A percentile compares a stretch with the other conserved stretches of the same genome.
These are phyloP conservation scores for Andrena marginata DNA, from an alignment of 2,888 invertebrate species.

Conservation along the genomic window DNA sequence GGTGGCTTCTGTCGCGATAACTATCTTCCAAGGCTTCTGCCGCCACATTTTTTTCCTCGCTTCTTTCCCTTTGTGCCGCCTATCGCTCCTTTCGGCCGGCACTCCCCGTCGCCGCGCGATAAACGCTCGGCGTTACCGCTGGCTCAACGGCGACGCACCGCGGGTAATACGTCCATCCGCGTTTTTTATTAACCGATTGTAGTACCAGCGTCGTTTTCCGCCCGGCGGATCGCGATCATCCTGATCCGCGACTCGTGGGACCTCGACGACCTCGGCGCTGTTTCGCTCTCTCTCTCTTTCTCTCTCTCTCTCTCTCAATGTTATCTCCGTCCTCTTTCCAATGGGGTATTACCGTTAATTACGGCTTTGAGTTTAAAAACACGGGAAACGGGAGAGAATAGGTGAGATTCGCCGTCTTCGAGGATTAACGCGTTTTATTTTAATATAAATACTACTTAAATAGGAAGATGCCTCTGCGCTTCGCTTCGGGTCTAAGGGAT, in stretches of 20 bases:
- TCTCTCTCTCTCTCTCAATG: not conserved
- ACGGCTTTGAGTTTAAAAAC: too few relatives aligned
- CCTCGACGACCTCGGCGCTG: not conserved
- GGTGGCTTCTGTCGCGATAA: conserved; percentile 49
- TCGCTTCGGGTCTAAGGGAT: too few relatives aligned
- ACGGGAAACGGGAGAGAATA: too few relatives aligned
- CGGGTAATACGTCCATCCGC: not conserved
- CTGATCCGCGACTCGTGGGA: not conserved
- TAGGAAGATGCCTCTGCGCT: too few relatives aligned
- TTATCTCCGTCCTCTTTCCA: not conserved
- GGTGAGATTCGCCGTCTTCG: too few relatives aligned
- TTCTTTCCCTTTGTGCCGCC: conserved; percentile 15
- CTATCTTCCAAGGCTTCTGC: conserved; percentile 34
- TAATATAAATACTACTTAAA: too few relatives aligned
- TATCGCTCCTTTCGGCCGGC: conserved; percentile 25
- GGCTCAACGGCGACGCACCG: not conserved
- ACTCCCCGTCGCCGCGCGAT: conserved; percentile 19
- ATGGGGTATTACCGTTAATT: too few relatives aligned
- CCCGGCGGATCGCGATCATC: not conserved
- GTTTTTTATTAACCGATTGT: conserved; percentile 22
- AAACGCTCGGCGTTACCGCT: conserved; percentile 30
- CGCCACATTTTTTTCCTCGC: conserved; percentile 15
- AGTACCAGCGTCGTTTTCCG: not conserved
- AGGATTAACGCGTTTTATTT: too few relatives aligned
- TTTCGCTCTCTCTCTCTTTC: not conserved